Percentiles rank a stretch among this genome's conserved stretches.
Evolutionary conservation across 2,113 vertebrate species (phyloP).

Genomic region (Neolamprologus ventralis): DNA sequence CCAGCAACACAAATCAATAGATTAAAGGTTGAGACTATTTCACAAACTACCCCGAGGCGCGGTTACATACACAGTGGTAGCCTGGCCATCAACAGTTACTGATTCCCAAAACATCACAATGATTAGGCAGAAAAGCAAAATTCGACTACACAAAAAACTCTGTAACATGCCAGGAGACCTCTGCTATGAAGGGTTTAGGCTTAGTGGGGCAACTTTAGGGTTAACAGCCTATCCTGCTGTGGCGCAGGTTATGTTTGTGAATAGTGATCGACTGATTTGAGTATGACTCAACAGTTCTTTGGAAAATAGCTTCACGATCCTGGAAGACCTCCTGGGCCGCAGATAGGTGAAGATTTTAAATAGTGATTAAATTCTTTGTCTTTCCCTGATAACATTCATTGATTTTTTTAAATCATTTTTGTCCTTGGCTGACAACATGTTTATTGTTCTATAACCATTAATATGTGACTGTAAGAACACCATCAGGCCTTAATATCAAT

Average conservation of each 20-base stretch:
- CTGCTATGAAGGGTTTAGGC: background rate
- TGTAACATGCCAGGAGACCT: background rate
- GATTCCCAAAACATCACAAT: background rate
- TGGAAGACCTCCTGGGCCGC: fast-evolving
- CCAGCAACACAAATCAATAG: background rate
- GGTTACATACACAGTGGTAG: background rate
- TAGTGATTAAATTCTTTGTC: background rate
- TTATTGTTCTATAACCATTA: background rate
- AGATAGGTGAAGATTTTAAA: background rate
- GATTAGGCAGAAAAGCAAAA: background rate
- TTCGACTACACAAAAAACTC: background rate
- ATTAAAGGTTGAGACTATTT: background rate
- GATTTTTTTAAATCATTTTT: fast-evolving
- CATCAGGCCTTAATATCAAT: background rate
- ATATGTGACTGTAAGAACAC: background rate
- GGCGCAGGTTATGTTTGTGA: fast-evolving
- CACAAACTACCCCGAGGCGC: background rate
- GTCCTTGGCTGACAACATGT: background rate
- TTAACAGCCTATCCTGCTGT: background rate
- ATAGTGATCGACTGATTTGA: background rate
- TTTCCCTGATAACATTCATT: background rate
- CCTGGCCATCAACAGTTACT: background rate
- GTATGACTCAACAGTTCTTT: background rate
- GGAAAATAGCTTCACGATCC: background rate
- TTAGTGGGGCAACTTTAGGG: background rate